These are phyloP conservation scores for Catocala nupta DNA, from an alignment of 2,888 invertebrate species.

Conservation along the genomic window DNA sequence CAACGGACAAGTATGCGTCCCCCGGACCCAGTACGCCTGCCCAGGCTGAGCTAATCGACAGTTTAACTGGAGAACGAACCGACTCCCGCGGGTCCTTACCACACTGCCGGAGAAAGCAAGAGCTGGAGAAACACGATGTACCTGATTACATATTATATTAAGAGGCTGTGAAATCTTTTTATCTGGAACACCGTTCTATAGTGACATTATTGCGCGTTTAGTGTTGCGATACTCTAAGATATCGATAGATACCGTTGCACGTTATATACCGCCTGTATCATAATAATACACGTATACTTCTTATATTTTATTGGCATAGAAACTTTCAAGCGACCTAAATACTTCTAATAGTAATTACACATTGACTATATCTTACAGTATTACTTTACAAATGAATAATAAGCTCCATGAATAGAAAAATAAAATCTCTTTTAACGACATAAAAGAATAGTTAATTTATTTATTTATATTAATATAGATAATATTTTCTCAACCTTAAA, in stretches of 20 bases:
- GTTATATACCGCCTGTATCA: slow-evolving; percentile 43
- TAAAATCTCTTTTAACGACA: slow-evolving; percentile 73
- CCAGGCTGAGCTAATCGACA: slow-evolving; percentile 68
- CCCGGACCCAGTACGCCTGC: slow-evolving; percentile 77
- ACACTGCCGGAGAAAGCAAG: slow-evolving; percentile 25
- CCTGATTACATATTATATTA: slow-evolving; percentile 61
- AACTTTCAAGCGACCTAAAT: slow-evolving; percentile 77
- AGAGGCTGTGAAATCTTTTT: slow-evolving; percentile 63
- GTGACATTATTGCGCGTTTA: neutral
- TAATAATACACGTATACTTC: slow-evolving; percentile 63
- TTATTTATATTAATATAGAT: slow-evolving; percentile 65
- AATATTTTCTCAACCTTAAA: slow-evolving; percentile 55
- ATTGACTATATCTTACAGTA: slow-evolving; percentile 79
- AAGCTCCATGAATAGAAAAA: slow-evolving; percentile 79
- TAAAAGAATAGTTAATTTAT: slow-evolving; percentile 74
- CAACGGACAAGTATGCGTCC: slow-evolving; percentile 87
- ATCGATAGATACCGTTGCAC: slow-evolving; percentile 15
- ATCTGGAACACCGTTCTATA: slow-evolving; percentile 9
- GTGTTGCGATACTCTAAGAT: neutral
- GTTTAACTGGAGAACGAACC: slow-evolving; percentile 31
- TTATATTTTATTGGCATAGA: slow-evolving; percentile 80
- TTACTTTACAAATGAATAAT: slow-evolving; percentile 73
- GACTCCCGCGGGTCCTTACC: slow-evolving; percentile 33
- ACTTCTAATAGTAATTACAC: slow-evolving; percentile 72
- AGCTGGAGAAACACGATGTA: slow-evolving; percentile 60